phyloP scores from a whole-genome alignment of 2,797 vertebrate genomes.

The Pseudotriccus pelzelni region DNA sequence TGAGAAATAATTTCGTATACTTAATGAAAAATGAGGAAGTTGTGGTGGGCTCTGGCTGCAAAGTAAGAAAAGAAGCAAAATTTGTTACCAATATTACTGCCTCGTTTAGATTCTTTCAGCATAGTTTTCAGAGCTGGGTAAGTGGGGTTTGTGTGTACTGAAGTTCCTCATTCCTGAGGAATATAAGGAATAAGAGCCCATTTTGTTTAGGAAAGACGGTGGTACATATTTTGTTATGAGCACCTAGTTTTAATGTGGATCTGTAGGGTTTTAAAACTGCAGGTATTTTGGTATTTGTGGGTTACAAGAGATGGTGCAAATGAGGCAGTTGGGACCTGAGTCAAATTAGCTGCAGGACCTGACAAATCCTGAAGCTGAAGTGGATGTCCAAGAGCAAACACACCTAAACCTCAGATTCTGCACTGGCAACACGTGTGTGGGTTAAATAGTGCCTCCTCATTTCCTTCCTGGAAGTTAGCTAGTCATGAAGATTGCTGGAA shows the following conservation, averaged over 20 bases:
- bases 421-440: neutral
- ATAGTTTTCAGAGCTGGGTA: neutral
- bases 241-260: neutral
- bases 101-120: neutral
- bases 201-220: neutral
- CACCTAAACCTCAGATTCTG: neutral
- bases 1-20: neutral
- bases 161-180: neutral
- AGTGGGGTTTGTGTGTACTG: neutral
- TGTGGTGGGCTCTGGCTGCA: neutral
- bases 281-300: neutral
- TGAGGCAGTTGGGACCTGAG: neutral
- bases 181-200: neutral
- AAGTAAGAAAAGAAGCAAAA: neutral
- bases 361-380: neutral
- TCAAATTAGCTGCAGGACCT: neutral
- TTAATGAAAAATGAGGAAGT: neutral
- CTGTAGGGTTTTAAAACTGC: neutral
- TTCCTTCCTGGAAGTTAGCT: neutral
- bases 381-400: neutral
- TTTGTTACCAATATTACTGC: neutral
- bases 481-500: neutral
- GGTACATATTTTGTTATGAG: neutral
- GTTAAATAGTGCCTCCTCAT: neutral
- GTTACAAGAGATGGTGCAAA: neutral